Conservation (phyloP, 2,113 vertebrate species). For the Puma concolor region DNA sequence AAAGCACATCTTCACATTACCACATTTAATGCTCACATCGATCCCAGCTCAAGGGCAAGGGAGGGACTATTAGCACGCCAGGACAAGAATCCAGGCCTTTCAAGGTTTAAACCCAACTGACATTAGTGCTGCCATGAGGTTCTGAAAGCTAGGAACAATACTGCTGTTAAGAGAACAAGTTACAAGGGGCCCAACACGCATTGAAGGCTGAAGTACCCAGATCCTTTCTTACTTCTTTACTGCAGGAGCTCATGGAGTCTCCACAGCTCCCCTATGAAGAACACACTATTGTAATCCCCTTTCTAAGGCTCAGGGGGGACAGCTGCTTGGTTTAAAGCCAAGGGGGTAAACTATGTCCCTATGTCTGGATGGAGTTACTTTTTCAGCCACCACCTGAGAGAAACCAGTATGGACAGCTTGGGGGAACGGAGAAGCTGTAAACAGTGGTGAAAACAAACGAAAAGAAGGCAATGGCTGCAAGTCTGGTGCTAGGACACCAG, state of each 20-base stretch:
- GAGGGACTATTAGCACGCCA: neutral
- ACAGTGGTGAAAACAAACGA: neutral
- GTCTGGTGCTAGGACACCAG: neutral
- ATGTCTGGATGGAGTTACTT: neutral
- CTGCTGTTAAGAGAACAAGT: neutral
- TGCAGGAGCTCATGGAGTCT: rapidly evolving
- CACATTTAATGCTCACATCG: neutral
- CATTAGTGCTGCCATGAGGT: neutral
- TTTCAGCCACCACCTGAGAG: neutral
- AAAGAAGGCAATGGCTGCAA: neutral
- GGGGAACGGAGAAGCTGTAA: neutral
- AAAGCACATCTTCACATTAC: neutral
- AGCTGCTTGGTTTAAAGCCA: neutral
- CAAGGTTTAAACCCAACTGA: neutral
- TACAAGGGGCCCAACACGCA: neutral
- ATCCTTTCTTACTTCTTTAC: neutral
- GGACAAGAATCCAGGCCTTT: neutral
- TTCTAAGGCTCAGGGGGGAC: neutral
- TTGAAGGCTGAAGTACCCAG: neutral
- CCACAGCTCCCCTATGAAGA: neutral
- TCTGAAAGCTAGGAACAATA: neutral
- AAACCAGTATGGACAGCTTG: neutral
- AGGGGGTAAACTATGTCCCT: neutral
- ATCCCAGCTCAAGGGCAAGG: neutral
- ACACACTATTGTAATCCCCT: neutral